Evolutionary conservation across 2,113 vertebrate species (phyloP).

Genomic region (Mustelus asterias): DNA sequence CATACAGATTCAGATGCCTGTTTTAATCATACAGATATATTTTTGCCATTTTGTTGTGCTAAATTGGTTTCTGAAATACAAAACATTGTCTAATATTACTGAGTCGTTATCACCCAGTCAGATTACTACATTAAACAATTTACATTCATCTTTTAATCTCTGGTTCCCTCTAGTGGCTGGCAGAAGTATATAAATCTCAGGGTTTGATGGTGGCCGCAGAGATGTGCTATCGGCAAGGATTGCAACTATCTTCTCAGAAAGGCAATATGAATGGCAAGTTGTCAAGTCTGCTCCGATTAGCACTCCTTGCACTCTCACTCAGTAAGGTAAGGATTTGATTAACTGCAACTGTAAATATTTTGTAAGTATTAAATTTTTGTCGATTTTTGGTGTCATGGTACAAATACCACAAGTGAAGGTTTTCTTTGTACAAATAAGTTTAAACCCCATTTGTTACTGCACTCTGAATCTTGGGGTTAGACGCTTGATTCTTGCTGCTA

Average conservation of each 20-base stretch:
- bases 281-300: conserved; percentile 75
- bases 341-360: background rate
- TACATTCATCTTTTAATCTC: background rate
- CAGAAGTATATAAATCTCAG: conserved; percentile 77
- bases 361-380: background rate
- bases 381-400: background rate
- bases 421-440: background rate
- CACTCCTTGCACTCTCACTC: conserved; percentile 69
- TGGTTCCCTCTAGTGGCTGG: conserved; percentile 72
- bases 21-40: background rate
- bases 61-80: background rate
- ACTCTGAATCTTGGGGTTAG: background rate
- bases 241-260: conserved; percentile 84
- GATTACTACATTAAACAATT: background rate
- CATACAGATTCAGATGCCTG: background rate
- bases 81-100: background rate
- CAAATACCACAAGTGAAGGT: background rate
- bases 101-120: background rate
- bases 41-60: background rate
- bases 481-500: background rate
- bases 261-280: conserved; percentile 73
- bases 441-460: background rate
- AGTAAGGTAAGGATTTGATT: conserved; percentile 69
- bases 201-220: conserved; percentile 81
- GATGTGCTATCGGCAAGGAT: conserved; percentile 82